Evolutionary conservation across 2,888 invertebrate genomes (phyloP), one percentile per base, ranked within the genome.

Genomic region (Euclidia mi): DNA sequence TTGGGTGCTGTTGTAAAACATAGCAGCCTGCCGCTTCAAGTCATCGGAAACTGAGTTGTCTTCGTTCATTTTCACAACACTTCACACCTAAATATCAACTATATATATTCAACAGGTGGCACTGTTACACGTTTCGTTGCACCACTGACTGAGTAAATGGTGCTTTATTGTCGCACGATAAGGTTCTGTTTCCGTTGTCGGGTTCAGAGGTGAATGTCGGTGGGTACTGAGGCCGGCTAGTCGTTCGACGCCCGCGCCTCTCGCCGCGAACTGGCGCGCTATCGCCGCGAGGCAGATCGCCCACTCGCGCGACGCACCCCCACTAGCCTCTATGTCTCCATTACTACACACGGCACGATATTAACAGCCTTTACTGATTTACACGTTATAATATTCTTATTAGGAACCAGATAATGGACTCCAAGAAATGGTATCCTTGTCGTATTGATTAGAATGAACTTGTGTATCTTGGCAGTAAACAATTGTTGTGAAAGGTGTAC

Each of bases 1-100:
- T 76, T 90, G 85, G 17, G 93, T 93, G 6, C 94, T 87, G 75
- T 94, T 93, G 78, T 94, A 94, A 76, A 92, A 94, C 89, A 92
- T 86, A 42, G 94, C 94, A 2, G 94, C 94, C 65, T 94, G 93
- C 59, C 94, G 81, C 75, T 94, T 94, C 78, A 94, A 71, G 58
- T 94, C 94, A 41, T 92, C 91, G 47, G 87, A 80, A 12, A 94
- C 89, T 1, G 90, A 71, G 69, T 89, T 92, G 57, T 93, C 93
- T 81, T 91, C 93, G 66, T 74, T 90, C 93, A 92, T 92, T 82
- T 83, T 59, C 64, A 74, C 71, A 76, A 64, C 72, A 80, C 78
- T 67, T 55, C 71, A 45, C 74, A 10, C 32, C n/a, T 15, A 7
- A 18, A 12, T 28, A 37, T 31, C n/a, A n/a, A n/a, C n/a, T n/a